Evolutionary conservation across 2,888 invertebrate genomes (phyloP).

Genomic region (Ommatoiulus sabulosus): DNA sequence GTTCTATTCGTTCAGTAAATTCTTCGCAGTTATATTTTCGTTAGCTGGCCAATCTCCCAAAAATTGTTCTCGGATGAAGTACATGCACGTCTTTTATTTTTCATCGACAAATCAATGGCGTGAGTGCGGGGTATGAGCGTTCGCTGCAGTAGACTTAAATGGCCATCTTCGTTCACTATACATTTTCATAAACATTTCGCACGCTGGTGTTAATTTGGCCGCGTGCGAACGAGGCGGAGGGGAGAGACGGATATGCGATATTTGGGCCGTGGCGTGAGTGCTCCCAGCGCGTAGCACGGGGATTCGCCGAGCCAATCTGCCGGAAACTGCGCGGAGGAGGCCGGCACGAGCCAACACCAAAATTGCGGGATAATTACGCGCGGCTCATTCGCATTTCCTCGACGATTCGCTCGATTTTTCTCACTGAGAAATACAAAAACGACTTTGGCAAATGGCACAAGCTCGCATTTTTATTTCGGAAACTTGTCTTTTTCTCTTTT

Average conservation of each 20-base stretch:
- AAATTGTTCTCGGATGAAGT: no score
- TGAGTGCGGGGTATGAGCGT: no score
- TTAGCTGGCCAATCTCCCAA: no score
- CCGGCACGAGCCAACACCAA: background rate
- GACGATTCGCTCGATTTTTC: background rate
- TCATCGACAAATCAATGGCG: no score
- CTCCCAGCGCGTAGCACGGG: background rate
- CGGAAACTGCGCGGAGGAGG: background rate
- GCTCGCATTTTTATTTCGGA: no score
- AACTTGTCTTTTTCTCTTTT: no score
- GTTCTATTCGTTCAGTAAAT: no score
- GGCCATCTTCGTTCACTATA: background rate
- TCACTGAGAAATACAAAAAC: no score
- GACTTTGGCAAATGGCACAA: no score
- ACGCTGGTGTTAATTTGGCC: background rate
- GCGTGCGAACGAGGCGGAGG: background rate
- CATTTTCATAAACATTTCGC: conserved; percentile 35
- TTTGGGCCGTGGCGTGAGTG: background rate
- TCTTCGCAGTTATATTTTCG: no score
- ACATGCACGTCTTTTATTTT: no score
- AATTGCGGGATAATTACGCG: background rate
- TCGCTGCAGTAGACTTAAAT: background rate
- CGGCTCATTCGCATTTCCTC: background rate
- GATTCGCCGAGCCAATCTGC: background rate
- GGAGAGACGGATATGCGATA: background rate